Evolutionary conservation across 1,140 invertebrate species (phyloP).

Genomic region (Elymnias hypermnestra): DNA sequence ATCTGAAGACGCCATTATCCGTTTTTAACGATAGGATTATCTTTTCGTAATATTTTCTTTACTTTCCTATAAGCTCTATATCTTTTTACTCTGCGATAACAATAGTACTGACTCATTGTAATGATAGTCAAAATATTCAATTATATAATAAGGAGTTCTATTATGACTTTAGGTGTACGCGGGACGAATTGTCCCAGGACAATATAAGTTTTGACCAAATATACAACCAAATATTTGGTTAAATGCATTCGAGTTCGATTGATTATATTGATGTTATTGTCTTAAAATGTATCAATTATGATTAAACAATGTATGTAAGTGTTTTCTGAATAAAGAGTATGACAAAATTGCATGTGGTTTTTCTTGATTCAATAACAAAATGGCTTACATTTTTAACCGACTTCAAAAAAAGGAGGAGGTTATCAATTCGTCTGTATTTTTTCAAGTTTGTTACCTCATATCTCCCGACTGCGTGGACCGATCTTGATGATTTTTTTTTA

Average conservation of each 20-base stretch:
- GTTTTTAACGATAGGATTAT: no score
- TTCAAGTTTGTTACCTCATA: no score
- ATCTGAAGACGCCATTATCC: no score
- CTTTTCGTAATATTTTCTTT: no score
- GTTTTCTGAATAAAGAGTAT: constrained; percentile 25
- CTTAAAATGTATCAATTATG: constrained; percentile 18
- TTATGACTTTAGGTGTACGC: constrained; percentile 20
- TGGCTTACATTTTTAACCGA: no score
- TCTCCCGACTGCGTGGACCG: no score
- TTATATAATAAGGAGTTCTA: constrained; percentile 21
- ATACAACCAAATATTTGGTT: constrained; percentile 21
- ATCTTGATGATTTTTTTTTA: no score
- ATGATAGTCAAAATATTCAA: constrained; percentile 17
- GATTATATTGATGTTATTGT: constrained; percentile 21
- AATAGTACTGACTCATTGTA: constrained; percentile 3
- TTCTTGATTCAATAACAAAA: no score
- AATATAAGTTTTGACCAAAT: constrained; percentile 26
- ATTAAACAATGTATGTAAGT: constrained; percentile 25
- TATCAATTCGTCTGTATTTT: no score
- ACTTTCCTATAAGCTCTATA: no score
- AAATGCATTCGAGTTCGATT: constrained; percentile 11
- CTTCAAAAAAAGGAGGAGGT: no score
- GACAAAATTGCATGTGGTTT: constrained; percentile 5
- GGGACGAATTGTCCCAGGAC: constrained; percentile 20
- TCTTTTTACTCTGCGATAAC: constrained; percentile 1